Evolutionary conservation across 2,888 invertebrate genomes (phyloP).

Genomic region (Philereme transversata): DNA sequence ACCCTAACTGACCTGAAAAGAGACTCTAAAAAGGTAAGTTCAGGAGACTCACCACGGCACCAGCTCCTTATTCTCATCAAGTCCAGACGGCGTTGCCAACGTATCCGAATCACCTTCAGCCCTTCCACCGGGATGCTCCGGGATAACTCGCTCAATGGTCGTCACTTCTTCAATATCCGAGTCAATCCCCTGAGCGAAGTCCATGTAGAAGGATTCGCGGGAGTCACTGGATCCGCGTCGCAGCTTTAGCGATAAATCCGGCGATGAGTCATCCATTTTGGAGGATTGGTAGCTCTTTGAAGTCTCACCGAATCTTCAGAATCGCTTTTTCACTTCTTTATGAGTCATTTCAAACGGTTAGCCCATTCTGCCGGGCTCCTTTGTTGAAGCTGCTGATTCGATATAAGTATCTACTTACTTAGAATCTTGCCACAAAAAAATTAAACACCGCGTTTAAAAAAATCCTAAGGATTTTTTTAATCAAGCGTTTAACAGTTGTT

Average conservation of each 20-base stretch:
- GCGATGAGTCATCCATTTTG: constrained; percentile 90
- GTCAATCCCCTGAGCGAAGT: constrained; percentile 95
- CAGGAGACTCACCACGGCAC: constrained; percentile 69
- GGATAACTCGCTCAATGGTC: constrained; percentile 85
- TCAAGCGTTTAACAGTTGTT: too few relatives aligned
- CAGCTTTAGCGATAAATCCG: constrained; percentile 93
- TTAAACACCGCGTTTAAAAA: too few relatives aligned
- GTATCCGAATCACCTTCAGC: constrained; percentile 78
- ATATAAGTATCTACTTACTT: too few relatives aligned
- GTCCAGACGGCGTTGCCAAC: constrained; percentile 77
- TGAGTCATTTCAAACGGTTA: constrained; percentile 28
- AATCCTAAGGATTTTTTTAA: too few relatives aligned
- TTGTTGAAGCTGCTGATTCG: constrained; percentile 49
- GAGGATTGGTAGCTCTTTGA: constrained; percentile 36
- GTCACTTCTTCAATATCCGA: constrained; percentile 95
- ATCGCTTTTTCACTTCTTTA: constrained; percentile 14
- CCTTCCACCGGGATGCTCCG: constrained; percentile 76
- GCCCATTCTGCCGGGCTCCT: constrained; percentile 31
- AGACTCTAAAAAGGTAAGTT: neutral
- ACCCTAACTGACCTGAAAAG: constrained; percentile 2
- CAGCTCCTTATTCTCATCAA: constrained; percentile 77
- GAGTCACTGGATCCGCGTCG: constrained; percentile 94
- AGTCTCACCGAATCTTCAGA: constrained; percentile 25
- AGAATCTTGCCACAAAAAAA: constrained; percentile 7
- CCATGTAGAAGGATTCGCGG: constrained; percentile 95